Percentiles rank a stretch among this genome's conserved stretches.
Conservation (phyloP, 2,888 invertebrate genomes). For the Eurytoma californica region DNA sequence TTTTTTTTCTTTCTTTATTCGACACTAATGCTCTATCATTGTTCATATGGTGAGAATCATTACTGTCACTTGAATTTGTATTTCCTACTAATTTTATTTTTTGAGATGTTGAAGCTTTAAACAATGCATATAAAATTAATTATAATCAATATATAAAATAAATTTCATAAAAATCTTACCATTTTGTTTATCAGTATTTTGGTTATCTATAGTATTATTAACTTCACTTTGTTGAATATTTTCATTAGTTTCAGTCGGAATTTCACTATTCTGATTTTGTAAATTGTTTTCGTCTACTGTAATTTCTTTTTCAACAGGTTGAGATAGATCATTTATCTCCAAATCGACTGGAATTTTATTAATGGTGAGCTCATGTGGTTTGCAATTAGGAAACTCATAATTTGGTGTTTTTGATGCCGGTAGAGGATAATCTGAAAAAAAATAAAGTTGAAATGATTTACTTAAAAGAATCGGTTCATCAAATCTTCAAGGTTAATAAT, state of each 20-base stretch:
- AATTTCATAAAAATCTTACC: background rate
- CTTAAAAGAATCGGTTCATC: background rate
- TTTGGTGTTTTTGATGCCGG: background rate
- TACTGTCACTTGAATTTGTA: background rate
- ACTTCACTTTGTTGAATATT: background rate
- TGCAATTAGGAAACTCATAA: conserved; percentile 8
- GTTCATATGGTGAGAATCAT: too few species aligned
- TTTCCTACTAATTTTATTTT: background rate
- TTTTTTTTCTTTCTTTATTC: background rate
- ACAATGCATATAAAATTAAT: background rate
- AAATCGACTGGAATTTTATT: conserved; percentile 26
- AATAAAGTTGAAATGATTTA: background rate
- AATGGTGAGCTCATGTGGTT: conserved; percentile 1
- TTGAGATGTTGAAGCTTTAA: background rate
- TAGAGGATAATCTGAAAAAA: conserved; percentile 24
- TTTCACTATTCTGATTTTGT: background rate
- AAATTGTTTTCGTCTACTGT: conserved; percentile 5
- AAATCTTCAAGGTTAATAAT: background rate
- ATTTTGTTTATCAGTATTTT: background rate
- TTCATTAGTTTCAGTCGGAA: background rate
- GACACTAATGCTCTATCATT: background rate
- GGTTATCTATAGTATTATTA: too few species aligned
- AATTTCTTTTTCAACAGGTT: background rate
- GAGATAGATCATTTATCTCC: background rate
- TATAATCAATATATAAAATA: background rate